A percentile compares a stretch with the other conserved stretches of the same genome.
Conservation (phyloP, 2,113 vertebrate species). For the Gulo gulo region DNA sequence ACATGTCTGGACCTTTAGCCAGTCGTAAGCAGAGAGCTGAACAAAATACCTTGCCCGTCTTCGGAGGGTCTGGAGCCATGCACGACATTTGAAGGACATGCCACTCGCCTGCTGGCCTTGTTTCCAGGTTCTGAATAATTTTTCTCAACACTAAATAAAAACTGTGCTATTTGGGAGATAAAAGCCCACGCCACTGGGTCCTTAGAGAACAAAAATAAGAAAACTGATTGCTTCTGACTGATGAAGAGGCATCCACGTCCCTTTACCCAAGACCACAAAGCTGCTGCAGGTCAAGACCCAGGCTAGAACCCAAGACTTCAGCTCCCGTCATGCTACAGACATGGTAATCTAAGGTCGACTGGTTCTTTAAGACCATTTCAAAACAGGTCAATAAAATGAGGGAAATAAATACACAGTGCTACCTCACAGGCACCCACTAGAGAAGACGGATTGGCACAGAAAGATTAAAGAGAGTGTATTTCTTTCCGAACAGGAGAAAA, state of each 20-base stretch:
- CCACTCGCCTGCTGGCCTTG: neutral
- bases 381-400: conserved; percentile 15
- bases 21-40: neutral
- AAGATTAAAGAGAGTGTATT: neutral
- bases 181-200: neutral
- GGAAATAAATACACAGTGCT: neutral
- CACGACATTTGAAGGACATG: neutral
- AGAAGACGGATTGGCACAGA: neutral
- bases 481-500: neutral
- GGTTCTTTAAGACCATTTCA: neutral
- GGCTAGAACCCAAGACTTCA: neutral
- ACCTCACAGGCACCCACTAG: neutral
- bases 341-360: neutral
- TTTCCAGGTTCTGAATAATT: conserved; percentile 7
- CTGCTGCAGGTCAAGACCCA: neutral
- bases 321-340: neutral
- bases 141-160: neutral
- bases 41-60: neutral
- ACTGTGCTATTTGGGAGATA: neutral
- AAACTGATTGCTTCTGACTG: neutral
- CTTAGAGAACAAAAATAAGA: conserved; percentile 23
- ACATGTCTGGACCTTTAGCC: neutral
- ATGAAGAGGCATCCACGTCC: neutral
- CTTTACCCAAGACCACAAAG: conserved; percentile 23
- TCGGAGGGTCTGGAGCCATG: too few relatives aligned